These are phyloP conservation scores for Metacarcinus magister DNA, from an alignment of 2,888 invertebrate genomes.

Conservation along the genomic window DNA sequence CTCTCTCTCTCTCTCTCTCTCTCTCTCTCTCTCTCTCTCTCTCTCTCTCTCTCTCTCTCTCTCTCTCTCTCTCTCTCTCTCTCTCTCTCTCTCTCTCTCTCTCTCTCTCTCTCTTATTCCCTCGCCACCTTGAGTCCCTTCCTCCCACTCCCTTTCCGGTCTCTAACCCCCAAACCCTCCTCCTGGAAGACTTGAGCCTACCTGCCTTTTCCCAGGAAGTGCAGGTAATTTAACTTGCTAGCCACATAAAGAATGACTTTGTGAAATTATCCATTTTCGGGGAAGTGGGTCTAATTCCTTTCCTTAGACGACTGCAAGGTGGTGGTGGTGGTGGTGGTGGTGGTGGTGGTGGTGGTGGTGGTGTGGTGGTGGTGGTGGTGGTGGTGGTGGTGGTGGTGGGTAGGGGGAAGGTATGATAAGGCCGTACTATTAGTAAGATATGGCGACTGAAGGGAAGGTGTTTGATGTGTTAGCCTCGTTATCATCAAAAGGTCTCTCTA, in stretches of 20 bases:
- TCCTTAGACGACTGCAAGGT: not conserved
- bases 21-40: not conserved
- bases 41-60: not conserved
- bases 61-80: not conserved
- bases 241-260: slow-evolving; percentile 12
- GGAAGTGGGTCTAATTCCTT: not conserved
- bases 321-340: not conserved
- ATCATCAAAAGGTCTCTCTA: no score
- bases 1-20: not conserved
- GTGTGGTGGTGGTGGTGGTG: not conserved
- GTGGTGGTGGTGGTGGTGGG: not conserved
- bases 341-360: not conserved
- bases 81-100: not conserved
- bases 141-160: not conserved
- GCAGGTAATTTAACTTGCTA: slow-evolving; percentile 17
- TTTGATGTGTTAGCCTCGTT: no score
- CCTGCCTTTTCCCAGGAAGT: not conserved
- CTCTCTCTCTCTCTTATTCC: not conserved
- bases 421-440: no score
- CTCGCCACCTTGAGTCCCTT: not conserved
- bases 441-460: no score
- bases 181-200: not conserved
- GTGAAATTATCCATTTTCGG: not conserved
- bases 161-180: not conserved
- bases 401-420: not conserved